These are phyloP conservation scores for Tadarida brasiliensis DNA, from an alignment of 2,797 vertebrate genomes.

Conservation along the genomic window DNA sequence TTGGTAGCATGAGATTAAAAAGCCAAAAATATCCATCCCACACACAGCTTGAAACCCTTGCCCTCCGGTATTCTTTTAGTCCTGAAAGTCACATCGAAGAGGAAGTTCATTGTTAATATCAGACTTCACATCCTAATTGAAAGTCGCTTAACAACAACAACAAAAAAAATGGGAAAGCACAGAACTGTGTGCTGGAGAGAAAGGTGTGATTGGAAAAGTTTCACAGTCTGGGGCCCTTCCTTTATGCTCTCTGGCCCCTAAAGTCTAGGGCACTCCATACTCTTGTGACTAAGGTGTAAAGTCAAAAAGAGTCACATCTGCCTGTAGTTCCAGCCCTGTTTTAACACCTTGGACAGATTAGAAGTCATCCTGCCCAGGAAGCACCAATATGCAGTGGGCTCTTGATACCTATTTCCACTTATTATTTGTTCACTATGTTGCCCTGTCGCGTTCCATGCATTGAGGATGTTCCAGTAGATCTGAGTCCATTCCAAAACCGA, in stretches of 20 bases:
- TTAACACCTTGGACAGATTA: background rate
- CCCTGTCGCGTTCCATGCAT: too few species aligned
- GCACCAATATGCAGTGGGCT: accelerated
- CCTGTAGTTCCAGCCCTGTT: background rate
- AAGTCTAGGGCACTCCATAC: too few species aligned
- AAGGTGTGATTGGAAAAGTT: background rate
- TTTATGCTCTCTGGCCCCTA: background rate
- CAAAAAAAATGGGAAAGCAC: background rate
- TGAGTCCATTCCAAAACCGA: background rate
- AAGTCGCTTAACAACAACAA: background rate
- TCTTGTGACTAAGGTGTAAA: background rate
- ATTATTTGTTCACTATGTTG: background rate
- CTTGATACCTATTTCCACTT: background rate
- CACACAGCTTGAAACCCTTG: background rate
- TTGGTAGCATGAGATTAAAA: background rate
- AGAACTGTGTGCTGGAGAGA: background rate
- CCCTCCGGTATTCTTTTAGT: background rate
- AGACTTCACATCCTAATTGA: background rate
- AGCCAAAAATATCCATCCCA: background rate
- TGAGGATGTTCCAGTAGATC: background rate
- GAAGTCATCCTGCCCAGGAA: background rate
- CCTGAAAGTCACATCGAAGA: background rate
- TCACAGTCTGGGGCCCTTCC: background rate
- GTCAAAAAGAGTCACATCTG: background rate
- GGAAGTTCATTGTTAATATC: background rate